Base-by-base conservation (phyloP, 2,888 invertebrate species). In the Amphipyra berbera region DNA sequence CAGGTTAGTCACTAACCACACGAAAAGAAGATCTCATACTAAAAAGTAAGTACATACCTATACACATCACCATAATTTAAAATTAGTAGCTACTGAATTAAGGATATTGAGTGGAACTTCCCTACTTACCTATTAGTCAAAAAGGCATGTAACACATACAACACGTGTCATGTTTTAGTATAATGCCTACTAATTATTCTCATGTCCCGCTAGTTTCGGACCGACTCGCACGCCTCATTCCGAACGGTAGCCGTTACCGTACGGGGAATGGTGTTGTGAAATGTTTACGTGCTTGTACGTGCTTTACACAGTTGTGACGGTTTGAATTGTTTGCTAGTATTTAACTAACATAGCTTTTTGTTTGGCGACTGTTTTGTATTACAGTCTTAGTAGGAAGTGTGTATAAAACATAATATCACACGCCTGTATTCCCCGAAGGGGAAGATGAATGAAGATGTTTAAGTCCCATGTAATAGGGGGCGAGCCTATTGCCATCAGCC, bases 141-240 rank as follows among this genome's bases (percentile, higher is more conserved):
- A 61, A 14, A 45, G 14, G 21, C 58, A 12, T 44, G 45, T 54
- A 54, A 54, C 48, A 56, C 27, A 52, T 72, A 62, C 59, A 62
- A 45, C 68, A 67, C 62, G 53, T 67, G 73, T 68, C 68, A 33
- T 58, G 55, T 50, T 70, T 41, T 65, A 79, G 61, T 71, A 61
- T 72, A 63, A 71, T 78, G 67, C 37, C 60, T 57, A 68, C 69
- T 81, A 81, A 79, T 79, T 79, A 79, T 78, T 68, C 81, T 59
- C 46, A 49, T 52, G 62, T 78, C 73, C 79, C 79, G 81, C 78
- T 79, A 78, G 61, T 62, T 72, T 81, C 70, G 67, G 68, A 71
- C 71, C 69, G 58, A 61, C 63, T 63, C 57, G 68, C 66, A 69
- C 69, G 59, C 59, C 68, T 61, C 61, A 58, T 59, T 46, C 45